These are phyloP conservation scores for Temnothorax rugatulus DNA, from an alignment of 2,888 invertebrate species.

Conservation along the genomic window DNA sequence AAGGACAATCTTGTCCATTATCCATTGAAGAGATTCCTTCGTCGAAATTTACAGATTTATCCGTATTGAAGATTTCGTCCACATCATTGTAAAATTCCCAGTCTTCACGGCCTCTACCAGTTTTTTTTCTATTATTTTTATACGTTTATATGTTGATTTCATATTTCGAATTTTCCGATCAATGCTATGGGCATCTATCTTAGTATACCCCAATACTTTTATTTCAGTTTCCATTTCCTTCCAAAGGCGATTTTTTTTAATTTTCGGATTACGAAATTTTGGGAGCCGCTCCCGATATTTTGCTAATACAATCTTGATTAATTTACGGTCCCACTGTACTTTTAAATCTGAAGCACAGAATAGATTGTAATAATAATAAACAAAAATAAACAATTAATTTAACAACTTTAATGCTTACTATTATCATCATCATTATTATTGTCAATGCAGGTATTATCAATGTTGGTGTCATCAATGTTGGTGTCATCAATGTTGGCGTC, in stretches of 20 bases:
- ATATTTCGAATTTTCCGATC: not conserved
- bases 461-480: no score
- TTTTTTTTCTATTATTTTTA: not conserved
- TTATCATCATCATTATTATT: not conserved
- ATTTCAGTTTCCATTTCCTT: no score
- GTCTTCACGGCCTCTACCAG: not conserved
- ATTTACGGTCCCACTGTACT: no score
- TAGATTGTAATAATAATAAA: no score
- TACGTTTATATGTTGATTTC: not conserved
- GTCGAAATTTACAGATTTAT: not conserved
- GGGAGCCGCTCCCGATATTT: no score
- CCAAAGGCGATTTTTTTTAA: no score
- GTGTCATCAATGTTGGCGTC: no score
- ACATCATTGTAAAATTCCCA: not conserved
- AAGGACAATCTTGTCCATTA: not conserved
- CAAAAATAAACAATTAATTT: not conserved
- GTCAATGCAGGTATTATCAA: no score
- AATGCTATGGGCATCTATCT: no score
- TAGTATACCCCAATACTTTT: no score
- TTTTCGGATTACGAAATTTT: no score
- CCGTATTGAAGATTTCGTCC: not conserved
- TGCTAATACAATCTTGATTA: no score
- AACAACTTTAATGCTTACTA: not conserved
- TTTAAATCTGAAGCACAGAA: not conserved
- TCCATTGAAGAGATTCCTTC: not conserved